Evolutionary conservation across 2,797 vertebrate species (phyloP), one percentile per base, ranked within the genome.

Genomic region (Mormyrus proboscirostris): DNA sequence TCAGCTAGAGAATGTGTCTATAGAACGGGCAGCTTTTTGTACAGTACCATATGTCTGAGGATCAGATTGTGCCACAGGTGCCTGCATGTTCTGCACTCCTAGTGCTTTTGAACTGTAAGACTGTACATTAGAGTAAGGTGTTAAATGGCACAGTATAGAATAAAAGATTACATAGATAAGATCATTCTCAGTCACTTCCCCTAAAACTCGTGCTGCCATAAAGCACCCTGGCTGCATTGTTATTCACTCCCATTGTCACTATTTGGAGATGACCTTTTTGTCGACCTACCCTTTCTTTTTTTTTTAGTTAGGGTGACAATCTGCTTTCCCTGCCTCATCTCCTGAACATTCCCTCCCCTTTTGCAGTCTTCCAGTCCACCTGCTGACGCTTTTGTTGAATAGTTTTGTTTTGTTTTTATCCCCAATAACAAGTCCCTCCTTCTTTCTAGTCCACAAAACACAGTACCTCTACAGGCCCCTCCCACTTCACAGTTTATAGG

Each of bases 191-290:
- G 10, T 50, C 83, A 50, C 83, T 51, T 51, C 83, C 19, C 38
- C 41, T 50, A 16, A 51, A 25, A 53, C 51, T 86, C 3, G 14
- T 33, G 8, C 90, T 91, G 94, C 95, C 95, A 95, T 95, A 94
- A 95, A 94, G 92, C 94, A 84, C 38, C 25, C 92, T 89, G 92
- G 33, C 65, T 82, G 38, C 41, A 82, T 95, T 95, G 93, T 95
- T 93, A 92, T 92, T 94, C 93, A 94, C 93, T 94, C 94, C 93
- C 95, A 96, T 96, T 96, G 95, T 96, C 95, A 95, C 90, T 93
- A 92, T 93, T 89, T 95, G 95, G 92, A 94, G 94, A 92, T 96
- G 95, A 96, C 95, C 95, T 95, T 92, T 91, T 92, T 92, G 79
- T 53, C 90, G 84, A 51, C 65, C 89, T 1, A 19, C 25, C 86